Conservation (phyloP, 2,113 vertebrate genomes). For the Zosterops hypoxanthus region DNA sequence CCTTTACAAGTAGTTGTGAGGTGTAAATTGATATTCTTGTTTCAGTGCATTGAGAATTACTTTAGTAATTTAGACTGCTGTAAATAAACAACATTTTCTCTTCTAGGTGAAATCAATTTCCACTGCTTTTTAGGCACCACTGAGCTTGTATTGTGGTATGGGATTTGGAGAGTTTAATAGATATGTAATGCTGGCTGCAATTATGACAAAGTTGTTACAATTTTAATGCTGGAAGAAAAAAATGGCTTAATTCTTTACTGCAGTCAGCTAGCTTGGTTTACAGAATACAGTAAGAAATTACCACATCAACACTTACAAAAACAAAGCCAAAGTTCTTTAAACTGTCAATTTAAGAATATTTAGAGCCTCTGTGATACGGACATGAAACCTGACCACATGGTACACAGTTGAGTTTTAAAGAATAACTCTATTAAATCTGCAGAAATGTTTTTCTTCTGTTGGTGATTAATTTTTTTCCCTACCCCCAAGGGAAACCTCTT, state of each 20-base stretch:
- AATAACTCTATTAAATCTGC: not conserved
- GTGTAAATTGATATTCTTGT: not conserved
- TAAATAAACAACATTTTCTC: not conserved
- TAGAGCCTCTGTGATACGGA: not conserved
- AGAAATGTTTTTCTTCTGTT: not conserved
- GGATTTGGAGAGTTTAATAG: not conserved
- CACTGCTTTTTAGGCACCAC: not conserved
- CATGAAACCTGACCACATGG: accelerated
- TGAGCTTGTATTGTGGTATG: not conserved
- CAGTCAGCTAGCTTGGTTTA: not conserved
- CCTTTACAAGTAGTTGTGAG: not conserved
- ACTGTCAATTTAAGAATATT: not conserved
- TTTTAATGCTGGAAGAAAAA: not conserved
- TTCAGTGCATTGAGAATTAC: not conserved
- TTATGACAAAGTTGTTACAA: not conserved
- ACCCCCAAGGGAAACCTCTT: not conserved
- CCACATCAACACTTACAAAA: not conserved
- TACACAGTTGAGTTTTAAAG: not conserved
- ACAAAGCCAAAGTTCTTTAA: not conserved
- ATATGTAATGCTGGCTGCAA: accelerated
- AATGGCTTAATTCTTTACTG: not conserved
- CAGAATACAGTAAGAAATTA: not conserved
- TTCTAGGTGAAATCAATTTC: not conserved
- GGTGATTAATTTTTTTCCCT: not conserved
- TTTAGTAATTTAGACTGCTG: not conserved